phyloP scores from a whole-genome alignment of 2,113 vertebrate species.

The Thunnus thynnus region DNA sequence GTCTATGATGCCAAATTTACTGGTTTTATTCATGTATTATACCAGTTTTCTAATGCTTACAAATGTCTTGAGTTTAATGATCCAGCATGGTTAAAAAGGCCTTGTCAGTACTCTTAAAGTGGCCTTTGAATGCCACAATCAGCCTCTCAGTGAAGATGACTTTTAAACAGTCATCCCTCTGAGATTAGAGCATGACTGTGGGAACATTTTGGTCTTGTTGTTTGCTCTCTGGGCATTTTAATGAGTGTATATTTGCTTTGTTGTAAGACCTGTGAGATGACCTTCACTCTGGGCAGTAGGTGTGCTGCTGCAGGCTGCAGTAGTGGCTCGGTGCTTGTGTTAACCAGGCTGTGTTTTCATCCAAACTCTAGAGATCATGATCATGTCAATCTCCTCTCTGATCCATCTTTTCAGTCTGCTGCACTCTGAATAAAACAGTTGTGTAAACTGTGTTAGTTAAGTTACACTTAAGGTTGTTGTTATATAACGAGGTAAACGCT shows the following conservation, averaged over 20 bases:
- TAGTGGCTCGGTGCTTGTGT: constrained; percentile 11
- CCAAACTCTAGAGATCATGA: neutral
- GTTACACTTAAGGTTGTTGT: no score
- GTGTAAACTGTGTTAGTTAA: no score
- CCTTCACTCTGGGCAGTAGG: constrained; percentile 1
- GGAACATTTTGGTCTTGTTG: constrained; percentile 14
- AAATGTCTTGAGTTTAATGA: neutral
- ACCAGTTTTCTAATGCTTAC: no score
- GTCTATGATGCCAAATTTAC: no score
- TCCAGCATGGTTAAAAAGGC: neutral
- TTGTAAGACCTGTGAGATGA: constrained; percentile 23
- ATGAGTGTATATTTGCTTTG: constrained; percentile 28
- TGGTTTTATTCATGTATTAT: no score
- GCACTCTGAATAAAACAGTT: no score
- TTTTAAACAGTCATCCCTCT: neutral
- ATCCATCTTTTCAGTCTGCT: no score
- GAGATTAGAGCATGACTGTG: neutral
- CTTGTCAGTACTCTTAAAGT: neutral
- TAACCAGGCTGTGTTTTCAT: constrained; percentile 27
- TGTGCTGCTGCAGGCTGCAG: constrained; percentile 3
- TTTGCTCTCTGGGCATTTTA: constrained; percentile 20
- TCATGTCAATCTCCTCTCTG: no score
- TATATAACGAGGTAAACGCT: no score
- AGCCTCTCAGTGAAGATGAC: neutral
- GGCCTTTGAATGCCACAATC: neutral